Base-by-base conservation (phyloP, 2,797 vertebrate species). In the Microctenopoma lineatum region DNA sequence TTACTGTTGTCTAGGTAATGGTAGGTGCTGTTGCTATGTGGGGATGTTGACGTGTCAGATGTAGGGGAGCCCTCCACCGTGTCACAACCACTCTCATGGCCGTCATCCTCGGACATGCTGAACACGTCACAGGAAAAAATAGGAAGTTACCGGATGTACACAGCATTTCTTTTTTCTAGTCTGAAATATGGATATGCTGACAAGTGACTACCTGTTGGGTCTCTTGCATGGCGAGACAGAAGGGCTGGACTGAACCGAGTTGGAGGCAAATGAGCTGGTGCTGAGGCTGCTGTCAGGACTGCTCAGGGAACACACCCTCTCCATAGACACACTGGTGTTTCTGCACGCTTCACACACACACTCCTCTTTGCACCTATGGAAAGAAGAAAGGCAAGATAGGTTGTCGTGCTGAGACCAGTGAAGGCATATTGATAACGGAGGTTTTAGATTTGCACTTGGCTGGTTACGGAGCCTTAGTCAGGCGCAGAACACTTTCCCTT, bases 201-300 rank as follows among this genome's bases (percentile, higher is more conserved):
- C 8, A 5, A 34, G 42, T 2, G 0, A 2, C 2, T 92, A 98
- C 98, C 98, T 99, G 94, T 97, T 97, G 51, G 94, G 92, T 89
- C 97, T 95, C 89, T 98, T 99, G 93, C 96, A 96, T 0, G 90
- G 91, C 1, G 91, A 92, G 36, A 93, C 94, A 4, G 96, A 97
- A 0, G 98, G 98, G 90, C 97, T 99, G 78, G 97, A 98, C 64
- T 95, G 96, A 18, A 92, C 93, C 0, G 97, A 99, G 73, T 93
- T 88, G 9, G 94, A 95, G 58, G 93, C 86, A 4, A 92, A 95
- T 21, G 97, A 98, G 80, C 96, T 97, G 61, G 96, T 97, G 85
- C 98, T 98, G 83, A 99, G 91, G 42, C 97, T 98, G 91, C 98
- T 99, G 42, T 99, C 97, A 0, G 98, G 97, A 76, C 98, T 99